Percentiles rank a stretch among this genome's conserved stretches.
Evolutionary conservation across 2,888 invertebrate genomes (phyloP).

Genomic region (Cosmia pyralina): DNA sequence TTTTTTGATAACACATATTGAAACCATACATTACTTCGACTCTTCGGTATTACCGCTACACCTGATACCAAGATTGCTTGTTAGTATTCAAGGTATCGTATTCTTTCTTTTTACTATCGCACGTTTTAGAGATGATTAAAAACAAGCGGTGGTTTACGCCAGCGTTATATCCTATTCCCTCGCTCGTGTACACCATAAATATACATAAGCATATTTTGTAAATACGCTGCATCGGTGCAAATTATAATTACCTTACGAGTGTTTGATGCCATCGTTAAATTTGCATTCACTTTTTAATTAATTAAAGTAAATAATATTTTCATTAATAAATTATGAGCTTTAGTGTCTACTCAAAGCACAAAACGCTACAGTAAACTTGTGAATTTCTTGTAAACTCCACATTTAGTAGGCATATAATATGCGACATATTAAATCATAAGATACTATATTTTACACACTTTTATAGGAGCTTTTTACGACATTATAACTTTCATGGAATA

Average conservation of each 20-base stretch:
- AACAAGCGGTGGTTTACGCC: conserved; percentile 40
- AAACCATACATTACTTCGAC: conserved; percentile 79
- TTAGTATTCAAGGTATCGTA: conserved; percentile 78
- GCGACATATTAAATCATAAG: conserved; percentile 51
- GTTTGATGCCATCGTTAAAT: conserved; percentile 27
- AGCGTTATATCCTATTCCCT: conserved; percentile 21
- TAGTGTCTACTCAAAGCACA: not conserved
- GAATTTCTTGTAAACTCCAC: conserved; percentile 18
- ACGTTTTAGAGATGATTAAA: conserved; percentile 63
- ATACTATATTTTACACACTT: conserved; percentile 51
- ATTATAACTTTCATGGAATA: conserved; percentile 52
- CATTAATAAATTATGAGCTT: conserved; percentile 16
- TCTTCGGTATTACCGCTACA: conserved; percentile 74
- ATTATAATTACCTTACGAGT: conserved; percentile 49
- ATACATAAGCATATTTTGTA: conserved; percentile 20
- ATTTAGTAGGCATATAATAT: conserved; percentile 37
- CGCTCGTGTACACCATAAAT: conserved; percentile 24
- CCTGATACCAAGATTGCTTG: conserved; percentile 77
- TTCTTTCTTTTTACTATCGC: conserved; percentile 65
- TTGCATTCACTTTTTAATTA: conserved; percentile 45
- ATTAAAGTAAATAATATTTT: conserved; percentile 28
- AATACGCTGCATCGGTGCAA: conserved; percentile 40
- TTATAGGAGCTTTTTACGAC: conserved; percentile 53
- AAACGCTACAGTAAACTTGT: not conserved
- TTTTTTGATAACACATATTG: conserved; percentile 76